Conservation (phyloP, 2,888 invertebrate genomes). For the Drosophila nigricruria region DNA sequence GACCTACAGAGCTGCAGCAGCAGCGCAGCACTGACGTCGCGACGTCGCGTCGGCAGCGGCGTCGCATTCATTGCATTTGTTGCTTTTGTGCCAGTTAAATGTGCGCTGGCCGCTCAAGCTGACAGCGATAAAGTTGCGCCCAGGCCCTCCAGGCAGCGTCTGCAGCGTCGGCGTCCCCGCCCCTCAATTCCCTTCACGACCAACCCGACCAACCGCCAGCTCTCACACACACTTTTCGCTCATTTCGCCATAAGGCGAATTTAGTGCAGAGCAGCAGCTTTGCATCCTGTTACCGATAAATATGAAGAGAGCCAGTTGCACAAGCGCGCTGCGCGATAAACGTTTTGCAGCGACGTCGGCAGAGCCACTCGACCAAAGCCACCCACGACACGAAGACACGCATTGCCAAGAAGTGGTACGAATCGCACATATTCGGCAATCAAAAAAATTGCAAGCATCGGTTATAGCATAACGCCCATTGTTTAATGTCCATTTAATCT, state of each 20-base stretch:
- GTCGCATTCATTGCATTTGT: slow-evolving; percentile 36
- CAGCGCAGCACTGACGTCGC: slow-evolving; percentile 20
- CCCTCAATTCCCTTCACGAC: background rate
- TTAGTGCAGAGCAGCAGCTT: slow-evolving; percentile 51
- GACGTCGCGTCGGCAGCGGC: background rate
- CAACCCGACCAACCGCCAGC: background rate
- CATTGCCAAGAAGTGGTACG: slow-evolving; percentile 13
- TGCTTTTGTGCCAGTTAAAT: slow-evolving; percentile 52
- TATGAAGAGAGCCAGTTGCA: slow-evolving; percentile 44
- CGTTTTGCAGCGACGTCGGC: slow-evolving; percentile 36
- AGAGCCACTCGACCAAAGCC: slow-evolving; percentile 27
- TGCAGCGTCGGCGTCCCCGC: background rate
- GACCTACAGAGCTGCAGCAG: slow-evolving; percentile 68
- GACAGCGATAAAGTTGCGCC: slow-evolving; percentile 48
- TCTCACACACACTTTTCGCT: slow-evolving; percentile 25
- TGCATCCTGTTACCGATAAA: slow-evolving; percentile 67
- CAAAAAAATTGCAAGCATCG: background rate
- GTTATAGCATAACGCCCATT: background rate
- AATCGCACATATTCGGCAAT: background rate
- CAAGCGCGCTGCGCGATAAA: slow-evolving; percentile 62
- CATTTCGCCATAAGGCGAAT: slow-evolving; percentile 54
- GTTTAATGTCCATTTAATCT: no score
- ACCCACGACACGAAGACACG: slow-evolving; percentile 36
- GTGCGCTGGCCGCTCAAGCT: slow-evolving; percentile 34
- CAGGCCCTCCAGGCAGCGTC: slow-evolving; percentile 17